Percentiles rank a stretch among this genome's conserved stretches.
These are phyloP conservation scores for Chrysochloris asiatica DNA, from an alignment of 2,113 vertebrate species.

Conservation along the genomic window DNA sequence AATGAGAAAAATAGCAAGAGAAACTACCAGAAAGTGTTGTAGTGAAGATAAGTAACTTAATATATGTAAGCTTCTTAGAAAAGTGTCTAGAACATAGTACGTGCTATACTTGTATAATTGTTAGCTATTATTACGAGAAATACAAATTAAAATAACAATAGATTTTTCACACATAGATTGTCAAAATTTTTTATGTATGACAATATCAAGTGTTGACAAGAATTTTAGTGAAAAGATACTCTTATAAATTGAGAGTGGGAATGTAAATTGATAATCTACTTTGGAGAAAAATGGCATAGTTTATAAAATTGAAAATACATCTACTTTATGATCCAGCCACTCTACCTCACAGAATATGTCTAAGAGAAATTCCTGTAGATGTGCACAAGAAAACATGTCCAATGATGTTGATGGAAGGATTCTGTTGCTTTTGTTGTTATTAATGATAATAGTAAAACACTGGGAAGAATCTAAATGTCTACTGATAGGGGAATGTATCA, in stretches of 20 bases:
- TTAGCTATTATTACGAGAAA: conserved; percentile 64
- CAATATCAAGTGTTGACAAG: conserved; percentile 68
- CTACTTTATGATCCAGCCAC: not conserved
- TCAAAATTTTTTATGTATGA: conserved; percentile 66
- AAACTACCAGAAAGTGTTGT: not conserved
- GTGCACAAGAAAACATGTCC: not conserved
- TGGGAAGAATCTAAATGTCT: conserved; percentile 9
- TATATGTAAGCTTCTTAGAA: not conserved
- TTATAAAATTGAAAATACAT: conserved; percentile 32
- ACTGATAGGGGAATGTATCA: not conserved
- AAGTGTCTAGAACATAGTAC: not conserved
- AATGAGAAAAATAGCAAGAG: not conserved
- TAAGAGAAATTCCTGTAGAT: not conserved
- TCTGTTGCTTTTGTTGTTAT: not conserved
- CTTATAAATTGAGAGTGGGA: conserved; percentile 11
- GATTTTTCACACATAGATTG: conserved; percentile 65
- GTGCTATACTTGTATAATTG: not conserved
- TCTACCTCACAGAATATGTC: not conserved
- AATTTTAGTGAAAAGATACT: conserved; percentile 48
- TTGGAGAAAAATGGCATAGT: not conserved
- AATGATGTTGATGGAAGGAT: not conserved
- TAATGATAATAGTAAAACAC: conserved; percentile 5
- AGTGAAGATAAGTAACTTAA: not conserved
- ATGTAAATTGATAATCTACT: conserved; percentile 51
- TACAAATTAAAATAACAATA: conserved; percentile 68